Evolutionary conservation across 2,113 vertebrate genomes (phyloP).

Genomic region (Desmodus rotundus): DNA sequence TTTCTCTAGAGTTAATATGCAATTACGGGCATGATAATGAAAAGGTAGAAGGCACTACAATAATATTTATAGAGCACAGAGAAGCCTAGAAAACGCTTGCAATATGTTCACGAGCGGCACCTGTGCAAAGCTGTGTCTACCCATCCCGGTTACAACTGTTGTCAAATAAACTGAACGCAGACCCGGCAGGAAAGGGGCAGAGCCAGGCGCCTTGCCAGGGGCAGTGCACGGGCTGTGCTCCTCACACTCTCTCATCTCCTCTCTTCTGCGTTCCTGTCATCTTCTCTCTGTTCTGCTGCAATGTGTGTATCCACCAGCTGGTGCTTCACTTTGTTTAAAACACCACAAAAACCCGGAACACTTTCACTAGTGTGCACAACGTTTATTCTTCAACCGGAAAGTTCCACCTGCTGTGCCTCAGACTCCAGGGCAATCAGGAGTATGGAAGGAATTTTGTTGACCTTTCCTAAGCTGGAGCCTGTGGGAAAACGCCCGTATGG

Average conservation of each 20-base stretch:
- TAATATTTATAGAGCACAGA: not conserved
- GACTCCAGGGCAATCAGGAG: not conserved
- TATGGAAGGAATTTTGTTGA: not conserved
- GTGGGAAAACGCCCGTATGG: rapidly evolving
- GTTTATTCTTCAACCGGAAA: not conserved
- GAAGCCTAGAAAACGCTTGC: not conserved
- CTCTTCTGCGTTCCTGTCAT: not conserved
- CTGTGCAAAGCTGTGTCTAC: not conserved
- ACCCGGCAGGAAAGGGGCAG: rapidly evolving
- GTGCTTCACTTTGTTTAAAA: not conserved
- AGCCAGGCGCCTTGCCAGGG: no score
- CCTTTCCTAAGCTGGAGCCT: not conserved
- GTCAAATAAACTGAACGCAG: rapidly evolving
- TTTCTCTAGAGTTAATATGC: slow-evolving; percentile 35
- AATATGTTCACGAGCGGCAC: not conserved
- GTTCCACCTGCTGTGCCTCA: no score
- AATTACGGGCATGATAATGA: slow-evolving; percentile 17
- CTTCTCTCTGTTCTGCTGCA: not conserved
- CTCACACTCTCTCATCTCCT: no score
- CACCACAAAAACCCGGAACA: not conserved
- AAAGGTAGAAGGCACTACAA: slow-evolving; percentile 15
- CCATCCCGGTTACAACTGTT: not conserved
- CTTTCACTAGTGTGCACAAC: not conserved
- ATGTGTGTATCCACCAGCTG: not conserved
- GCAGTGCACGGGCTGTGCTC: no score